Evolutionary conservation across 1,140 invertebrate genomes (phyloP), one percentile per base, ranked within the genome.

Genomic region (Monomorium pharaonis): DNA sequence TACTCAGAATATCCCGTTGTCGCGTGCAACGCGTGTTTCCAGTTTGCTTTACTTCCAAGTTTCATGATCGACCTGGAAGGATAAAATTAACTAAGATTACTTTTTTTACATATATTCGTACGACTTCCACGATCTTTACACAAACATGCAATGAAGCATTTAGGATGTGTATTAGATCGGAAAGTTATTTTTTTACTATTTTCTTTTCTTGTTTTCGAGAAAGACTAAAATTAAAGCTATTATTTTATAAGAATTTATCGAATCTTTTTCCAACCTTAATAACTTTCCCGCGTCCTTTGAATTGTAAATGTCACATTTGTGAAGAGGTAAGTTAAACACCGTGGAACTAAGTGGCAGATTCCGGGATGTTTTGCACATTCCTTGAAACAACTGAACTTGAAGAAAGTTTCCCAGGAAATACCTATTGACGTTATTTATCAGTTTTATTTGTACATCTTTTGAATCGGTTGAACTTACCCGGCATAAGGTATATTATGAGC

Each of bases 401-500:
- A 78, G 14, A 12, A 78, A 78, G 21, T 65, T 78, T 18, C 24
- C 75, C 14, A 78, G 56, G 12, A 33, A 77, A 49, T 78, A 78
- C 5, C 75, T 78, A 21, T 63, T 16, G 9, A 77, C 21, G 7
- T 33, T 3, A 12, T 44, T 63, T 63, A 4, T 63, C 21, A 30
- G 0, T n/a, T 21, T 33, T 3, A 33, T 65, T 49, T 12, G 0
- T 14, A 16, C 1, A 37, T 16, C 14, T 10, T 65, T 65, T 1
- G 7, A 49, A 6, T 77, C n/a, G 14, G 3, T 49, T 3, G 1
- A 62, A 63, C 58, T 33, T 49, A 78, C 97, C 97, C 96, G 47
- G 96, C 96, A 92, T 97, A 97, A 0, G 97, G 96, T 16, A 96
- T 96, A 93, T 97, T 97, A 90, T 97, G 96, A 6, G 96, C 95